Percentiles rank a stretch among this genome's conserved stretches.
Conservation (phyloP, 2,113 vertebrate species). For the Coptodon bakossiorum region DNA sequence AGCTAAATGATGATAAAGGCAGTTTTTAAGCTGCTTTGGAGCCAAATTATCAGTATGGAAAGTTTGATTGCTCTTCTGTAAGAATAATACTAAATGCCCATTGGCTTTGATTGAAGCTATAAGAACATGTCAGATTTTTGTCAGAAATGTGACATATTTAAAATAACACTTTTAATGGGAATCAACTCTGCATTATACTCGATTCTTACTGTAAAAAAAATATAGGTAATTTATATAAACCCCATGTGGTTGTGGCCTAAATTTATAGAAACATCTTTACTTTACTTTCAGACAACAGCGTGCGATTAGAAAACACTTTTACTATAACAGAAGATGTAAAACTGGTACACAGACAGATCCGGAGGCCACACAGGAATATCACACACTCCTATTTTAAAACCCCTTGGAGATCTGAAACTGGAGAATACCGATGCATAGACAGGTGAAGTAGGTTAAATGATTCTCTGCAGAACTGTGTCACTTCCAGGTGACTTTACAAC, state of each 20-base stretch:
- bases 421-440: neutral
- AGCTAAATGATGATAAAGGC: conserved; percentile 50
- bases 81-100: conserved; percentile 1
- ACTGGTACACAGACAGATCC: neutral
- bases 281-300: neutral
- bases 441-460: conserved; percentile 17
- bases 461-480: neutral
- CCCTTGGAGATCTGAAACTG: neutral
- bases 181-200: neutral
- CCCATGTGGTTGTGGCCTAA: neutral
- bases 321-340: neutral
- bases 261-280: neutral
- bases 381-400: conserved; percentile 13
- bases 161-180: neutral
- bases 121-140: neutral
- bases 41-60: conserved; percentile 32
- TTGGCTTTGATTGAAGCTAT: conserved; percentile 1
- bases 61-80: conserved; percentile 31
- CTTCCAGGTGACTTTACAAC: conserved; percentile 28
- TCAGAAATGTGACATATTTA: neutral
- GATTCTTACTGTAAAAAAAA: neutral
- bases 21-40: conserved; percentile 53
- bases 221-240: neutral
- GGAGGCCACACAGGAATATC: conserved; percentile 1
- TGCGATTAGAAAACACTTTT: neutral